Conservation (phyloP, 2,888 invertebrate genomes). For the Lithophane semibrunnea region DNA sequence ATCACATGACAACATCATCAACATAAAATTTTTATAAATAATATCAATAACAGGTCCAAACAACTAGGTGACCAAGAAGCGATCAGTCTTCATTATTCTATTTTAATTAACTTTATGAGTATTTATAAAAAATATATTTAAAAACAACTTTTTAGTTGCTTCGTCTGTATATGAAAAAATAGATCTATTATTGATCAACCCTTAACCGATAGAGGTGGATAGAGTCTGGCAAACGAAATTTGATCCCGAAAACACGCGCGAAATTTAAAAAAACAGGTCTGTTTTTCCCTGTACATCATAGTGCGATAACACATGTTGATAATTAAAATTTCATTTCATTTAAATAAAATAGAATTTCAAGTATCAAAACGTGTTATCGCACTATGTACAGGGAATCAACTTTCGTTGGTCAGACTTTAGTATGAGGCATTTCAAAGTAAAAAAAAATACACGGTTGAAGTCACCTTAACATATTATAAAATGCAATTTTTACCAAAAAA, state of each 20-base stretch:
- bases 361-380: no score
- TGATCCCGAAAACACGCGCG: no score
- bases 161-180: not conserved
- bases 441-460: not conserved
- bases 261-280: no score
- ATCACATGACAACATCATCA: conserved; percentile 15
- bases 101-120: conserved; percentile 10
- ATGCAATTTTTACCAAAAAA: not conserved
- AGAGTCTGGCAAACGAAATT: no score
- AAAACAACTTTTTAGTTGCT: not conserved
- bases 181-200: not conserved
- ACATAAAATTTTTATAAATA: conserved; percentile 49
- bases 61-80: conserved; percentile 8
- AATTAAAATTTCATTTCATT: no score
- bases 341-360: no score
- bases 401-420: no score
- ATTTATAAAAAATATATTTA: not conserved
- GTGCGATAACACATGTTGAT: no score
- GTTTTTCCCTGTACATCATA: no score
- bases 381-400: no score
- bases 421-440: not conserved
- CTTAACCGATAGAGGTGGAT: not conserved
- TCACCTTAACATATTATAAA: not conserved
- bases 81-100: conserved; percentile 37
- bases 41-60: conserved; percentile 21